Evolutionary conservation across 2,797 vertebrate species (phyloP), one percentile per base, ranked within the genome.

Genomic region (Distichodus sexfasciatus): DNA sequence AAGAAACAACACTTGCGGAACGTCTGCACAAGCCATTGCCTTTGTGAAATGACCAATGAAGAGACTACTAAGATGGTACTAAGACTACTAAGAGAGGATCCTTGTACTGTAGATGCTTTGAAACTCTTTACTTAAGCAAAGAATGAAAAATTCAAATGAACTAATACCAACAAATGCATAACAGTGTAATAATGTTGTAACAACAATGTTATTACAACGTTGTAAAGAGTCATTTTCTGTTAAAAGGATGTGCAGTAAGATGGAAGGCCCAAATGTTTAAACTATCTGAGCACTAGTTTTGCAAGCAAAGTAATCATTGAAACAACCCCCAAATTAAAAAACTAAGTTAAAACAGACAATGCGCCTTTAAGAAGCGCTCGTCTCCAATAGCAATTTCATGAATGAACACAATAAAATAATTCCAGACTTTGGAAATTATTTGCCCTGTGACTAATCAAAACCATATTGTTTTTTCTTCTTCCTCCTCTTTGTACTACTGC

Each of bases 201-300:
- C n/a, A n/a, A n/a, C n/a, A n/a, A n/a, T n/a, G n/a, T n/a, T n/a
- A n/a, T n/a, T n/a, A n/a, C n/a, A n/a, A n/a, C n/a, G n/a, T n/a
- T n/a, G n/a, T n/a, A n/a, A n/a, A n/a, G n/a, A 83, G 83, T 84
- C 79, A 74, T 75, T 59, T 66, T 79, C 73, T 61, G 74, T 76
- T 47, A 71, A 69, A 65, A 69, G 65, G 44, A 64, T 44, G n/a
- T 57, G 43, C 28, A 58, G 60, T 62, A 58, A 31, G 69, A 69
- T n/a, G n/a, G n/a, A n/a, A n/a, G n/a, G n/a, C n/a, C n/a, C n/a
- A n/a, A n/a, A n/a, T n/a, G n/a, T n/a, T n/a, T n/a, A n/a, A n/a
- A n/a, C n/a, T n/a, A n/a, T n/a, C 15, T 47, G 17, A 21, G 41
- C 47, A 60, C 28, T n/a, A n/a, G n/a, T n/a, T 66, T 69, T 60